These are phyloP conservation scores for Equus quagga DNA, from an alignment of 2,113 vertebrate genomes.

Conservation along the genomic window DNA sequence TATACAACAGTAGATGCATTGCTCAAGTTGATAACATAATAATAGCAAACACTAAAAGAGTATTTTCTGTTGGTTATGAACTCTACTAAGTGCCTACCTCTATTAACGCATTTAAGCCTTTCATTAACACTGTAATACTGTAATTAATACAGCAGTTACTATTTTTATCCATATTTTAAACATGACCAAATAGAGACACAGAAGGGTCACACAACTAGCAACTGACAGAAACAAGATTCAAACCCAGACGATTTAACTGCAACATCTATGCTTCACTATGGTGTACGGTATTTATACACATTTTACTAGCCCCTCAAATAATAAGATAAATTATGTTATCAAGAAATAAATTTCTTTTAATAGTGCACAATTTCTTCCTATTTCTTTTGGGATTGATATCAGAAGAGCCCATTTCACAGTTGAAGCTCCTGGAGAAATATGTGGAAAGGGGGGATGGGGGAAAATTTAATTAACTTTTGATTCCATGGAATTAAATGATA, in stretches of 20 bases:
- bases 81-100: not conserved
- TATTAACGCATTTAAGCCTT: not conserved
- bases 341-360: constrained; percentile 39
- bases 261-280: not conserved
- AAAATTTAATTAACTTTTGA: constrained; percentile 76
- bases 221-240: not conserved
- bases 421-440: constrained; percentile 40
- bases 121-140: not conserved
- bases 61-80: not conserved
- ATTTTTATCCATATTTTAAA: constrained; percentile 12
- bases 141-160: not conserved
- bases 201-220: not conserved
- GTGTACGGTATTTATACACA: not conserved
- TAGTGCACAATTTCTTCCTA: not conserved
- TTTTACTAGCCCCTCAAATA: constrained; percentile 14
- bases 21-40: not conserved
- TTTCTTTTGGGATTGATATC: constrained; percentile 44
- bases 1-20: not conserved
- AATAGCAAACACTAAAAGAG: not conserved
- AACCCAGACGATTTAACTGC: not conserved
- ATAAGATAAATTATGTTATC: constrained; percentile 14
- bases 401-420: constrained; percentile 49
- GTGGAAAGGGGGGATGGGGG: not conserved
- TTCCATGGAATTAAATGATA: constrained; percentile 67
- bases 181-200: not conserved